Base-by-base conservation (phyloP, 2,797 vertebrate species). In the Spinus olivaceus region DNA sequence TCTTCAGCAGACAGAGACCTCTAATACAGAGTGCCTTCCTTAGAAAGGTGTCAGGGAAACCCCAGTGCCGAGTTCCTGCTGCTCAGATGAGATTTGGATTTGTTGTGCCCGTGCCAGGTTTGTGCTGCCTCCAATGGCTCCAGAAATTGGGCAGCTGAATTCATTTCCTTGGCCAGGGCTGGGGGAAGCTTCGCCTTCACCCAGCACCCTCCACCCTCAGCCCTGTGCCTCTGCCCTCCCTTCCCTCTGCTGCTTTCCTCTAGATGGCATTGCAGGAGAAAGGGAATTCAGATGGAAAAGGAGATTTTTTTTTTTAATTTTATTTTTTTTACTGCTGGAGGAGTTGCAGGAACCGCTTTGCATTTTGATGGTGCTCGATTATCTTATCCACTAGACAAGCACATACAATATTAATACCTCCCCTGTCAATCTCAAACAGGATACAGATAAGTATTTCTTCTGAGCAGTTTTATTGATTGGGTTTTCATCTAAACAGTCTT, bases 221-320 rank as follows among this genome's bases (percentile, higher is more conserved):
- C 22, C 33, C 56, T 27, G 8, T 57, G 23, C 56, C 87, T 83
- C 74, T 82, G 71, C 81, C 86, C 66, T 86, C 30, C 49, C 65
- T 87, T 87, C 50, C 24, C 16, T 77, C 81, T 47, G 42, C 12
- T 24, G 65, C 25, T 54, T 88, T 96, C 95, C 95, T 96, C 92
- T 96, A 96, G 95, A 71, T 95, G 93, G 96, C 94, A 90, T 93
- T 94, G 81, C 81, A 95, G 92, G 93, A 95, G 90, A 96, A 96
- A 95, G 49, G 82, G 87, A 96, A 91, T 88, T 90, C 69, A 2
- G 24, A 53, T 13, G 47, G 41, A 72, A 88, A 86, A 88, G 81
- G 17, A 78, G 81, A 19, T 23, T 3, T 21, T 44, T 24, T 3
- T 21, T 37, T 24, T 12, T 30, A 11, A 7, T 21, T 22, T 54